Percentiles rank a stretch among this genome's conserved stretches.
Conservation (phyloP, 2,113 vertebrate species). For the Abramis brama region DNA sequence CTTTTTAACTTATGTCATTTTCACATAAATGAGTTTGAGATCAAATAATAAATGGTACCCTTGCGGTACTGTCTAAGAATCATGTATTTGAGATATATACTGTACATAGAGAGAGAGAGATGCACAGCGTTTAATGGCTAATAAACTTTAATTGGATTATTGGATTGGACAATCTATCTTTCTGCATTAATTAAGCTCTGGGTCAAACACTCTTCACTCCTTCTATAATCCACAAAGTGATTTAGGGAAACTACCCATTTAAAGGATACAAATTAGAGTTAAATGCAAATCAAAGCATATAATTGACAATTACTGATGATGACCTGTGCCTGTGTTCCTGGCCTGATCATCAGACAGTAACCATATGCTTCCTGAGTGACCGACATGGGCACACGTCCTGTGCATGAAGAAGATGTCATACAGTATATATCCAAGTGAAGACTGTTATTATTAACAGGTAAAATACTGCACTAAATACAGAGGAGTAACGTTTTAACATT, state of each 20-base stretch:
- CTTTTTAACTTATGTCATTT: background rate
- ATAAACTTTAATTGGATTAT: constrained; percentile 69
- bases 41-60: background rate
- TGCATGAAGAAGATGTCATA: background rate
- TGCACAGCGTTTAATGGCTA: constrained; percentile 52
- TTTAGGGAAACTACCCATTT: constrained; percentile 60
- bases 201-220: constrained; percentile 57
- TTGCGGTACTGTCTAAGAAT: background rate
- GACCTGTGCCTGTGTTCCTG: constrained; percentile 23
- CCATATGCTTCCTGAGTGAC: constrained; percentile 1
- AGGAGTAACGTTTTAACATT: background rate
- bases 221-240: constrained; percentile 58
- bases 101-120: background rate
- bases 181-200: constrained; percentile 69
- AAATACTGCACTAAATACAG: background rate
- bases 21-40: background rate
- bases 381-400: background rate
- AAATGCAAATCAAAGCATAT: constrained; percentile 64
- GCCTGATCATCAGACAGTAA: constrained; percentile 7
- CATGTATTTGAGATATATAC: background rate
- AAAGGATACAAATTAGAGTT: constrained; percentile 52
- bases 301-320: constrained; percentile 58
- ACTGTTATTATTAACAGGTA: background rate
- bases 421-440: background rate
- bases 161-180: constrained; percentile 70